phyloP scores from a whole-genome alignment of 2,888 invertebrate species.

The Hyposoter dolosus region DNA sequence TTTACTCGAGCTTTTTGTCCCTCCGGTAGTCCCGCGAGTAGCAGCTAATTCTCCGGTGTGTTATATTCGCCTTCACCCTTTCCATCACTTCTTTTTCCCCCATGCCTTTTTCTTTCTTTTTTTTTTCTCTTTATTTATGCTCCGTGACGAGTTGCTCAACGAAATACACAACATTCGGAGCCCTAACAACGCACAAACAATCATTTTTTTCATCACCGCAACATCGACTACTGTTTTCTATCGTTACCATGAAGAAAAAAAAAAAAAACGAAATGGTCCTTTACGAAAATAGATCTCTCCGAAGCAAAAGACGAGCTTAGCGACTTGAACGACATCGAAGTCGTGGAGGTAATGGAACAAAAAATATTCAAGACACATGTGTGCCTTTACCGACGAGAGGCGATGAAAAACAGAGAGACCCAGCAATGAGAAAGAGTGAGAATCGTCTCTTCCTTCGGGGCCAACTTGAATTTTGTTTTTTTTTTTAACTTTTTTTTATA shows the following conservation, averaged over 20 bases:
- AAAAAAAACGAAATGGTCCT: too few species aligned
- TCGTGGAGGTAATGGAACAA: conserved; percentile 54
- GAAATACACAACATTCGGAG: conserved; percentile 22
- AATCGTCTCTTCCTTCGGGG: conserved; percentile 29
- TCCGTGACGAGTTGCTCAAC: conserved; percentile 31
- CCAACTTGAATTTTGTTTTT: conserved; percentile 40
- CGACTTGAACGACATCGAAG: conserved; percentile 31
- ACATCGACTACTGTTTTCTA: background rate
- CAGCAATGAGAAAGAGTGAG: conserved; percentile 26
- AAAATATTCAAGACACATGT: conserved; percentile 63
- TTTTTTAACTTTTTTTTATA: conserved; percentile 1
- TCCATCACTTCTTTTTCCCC: conserved; percentile 17
- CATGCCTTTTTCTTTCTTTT: background rate
- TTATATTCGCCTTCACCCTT: conserved; percentile 44
- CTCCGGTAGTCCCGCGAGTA: conserved; percentile 57
- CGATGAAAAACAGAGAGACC: conserved; percentile 41
- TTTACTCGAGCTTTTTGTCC: conserved; percentile 64
- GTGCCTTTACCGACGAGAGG: conserved; percentile 30
- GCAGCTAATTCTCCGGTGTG: conserved; percentile 66
- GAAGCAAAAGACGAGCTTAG: conserved; percentile 5
- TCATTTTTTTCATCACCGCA: background rate
- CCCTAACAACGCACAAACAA: conserved; percentile 22
- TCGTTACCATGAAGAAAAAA: conserved; percentile 19
- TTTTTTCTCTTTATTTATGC: background rate
- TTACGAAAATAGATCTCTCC: background rate